Conservation (phyloP, 2,113 vertebrate species). For the Zosterops borbonicus region DNA sequence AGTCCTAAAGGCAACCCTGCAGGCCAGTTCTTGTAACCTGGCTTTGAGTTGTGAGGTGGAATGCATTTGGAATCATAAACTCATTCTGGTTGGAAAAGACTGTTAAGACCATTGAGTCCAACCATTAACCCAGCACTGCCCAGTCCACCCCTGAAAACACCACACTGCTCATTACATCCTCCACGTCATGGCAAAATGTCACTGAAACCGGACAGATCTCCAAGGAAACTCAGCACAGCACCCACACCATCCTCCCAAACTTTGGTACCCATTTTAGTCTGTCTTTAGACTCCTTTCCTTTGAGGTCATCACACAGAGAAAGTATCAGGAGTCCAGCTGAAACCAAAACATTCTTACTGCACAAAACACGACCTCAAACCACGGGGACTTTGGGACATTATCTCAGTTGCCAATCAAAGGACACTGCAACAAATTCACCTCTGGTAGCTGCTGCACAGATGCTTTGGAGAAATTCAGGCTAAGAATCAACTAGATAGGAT, state of each 20-base stretch:
- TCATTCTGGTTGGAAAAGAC: background rate
- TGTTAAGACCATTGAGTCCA: background rate
- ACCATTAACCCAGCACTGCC: background rate
- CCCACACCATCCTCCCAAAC: background rate
- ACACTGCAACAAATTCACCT: background rate
- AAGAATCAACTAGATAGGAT: background rate
- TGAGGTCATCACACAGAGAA: background rate
- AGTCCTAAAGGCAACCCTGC: background rate
- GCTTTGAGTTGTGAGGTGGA: background rate
- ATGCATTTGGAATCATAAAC: background rate
- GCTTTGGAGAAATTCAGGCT: background rate
- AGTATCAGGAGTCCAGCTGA: background rate
- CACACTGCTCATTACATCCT: background rate
- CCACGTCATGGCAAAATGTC: background rate
- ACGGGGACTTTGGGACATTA: accelerated
- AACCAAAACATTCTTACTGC: background rate
- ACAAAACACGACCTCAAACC: background rate
- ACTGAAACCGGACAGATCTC: background rate
- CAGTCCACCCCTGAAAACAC: background rate
- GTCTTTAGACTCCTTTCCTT: background rate
- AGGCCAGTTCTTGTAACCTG: background rate
- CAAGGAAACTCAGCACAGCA: background rate
- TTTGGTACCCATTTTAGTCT: background rate
- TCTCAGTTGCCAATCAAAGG: background rate
- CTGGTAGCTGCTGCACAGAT: background rate